These are phyloP conservation scores for Notothenia coriiceps DNA, from an alignment of 2,113 vertebrate genomes.

Conservation along the genomic window DNA sequence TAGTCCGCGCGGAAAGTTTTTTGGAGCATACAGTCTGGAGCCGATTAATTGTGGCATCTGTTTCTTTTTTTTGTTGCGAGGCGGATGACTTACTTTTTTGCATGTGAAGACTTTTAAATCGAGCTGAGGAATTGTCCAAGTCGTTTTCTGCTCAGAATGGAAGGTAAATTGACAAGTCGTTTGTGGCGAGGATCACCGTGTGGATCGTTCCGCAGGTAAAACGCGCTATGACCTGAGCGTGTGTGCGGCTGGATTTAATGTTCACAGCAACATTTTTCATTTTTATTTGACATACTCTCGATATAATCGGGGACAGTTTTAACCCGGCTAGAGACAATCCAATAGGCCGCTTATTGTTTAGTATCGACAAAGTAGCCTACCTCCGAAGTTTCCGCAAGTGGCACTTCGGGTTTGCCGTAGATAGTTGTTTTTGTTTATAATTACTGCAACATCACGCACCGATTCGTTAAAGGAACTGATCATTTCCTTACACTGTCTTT, in stretches of 20 bases:
- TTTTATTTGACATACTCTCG: slow-evolving; percentile 22
- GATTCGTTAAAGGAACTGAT: slow-evolving; percentile 81
- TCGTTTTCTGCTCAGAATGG: slow-evolving; percentile 75
- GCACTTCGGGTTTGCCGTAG: slow-evolving; percentile 74
- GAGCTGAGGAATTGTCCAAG: slow-evolving; percentile 48
- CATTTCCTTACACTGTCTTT: slow-evolving; percentile 80
- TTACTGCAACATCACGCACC: slow-evolving; percentile 86
- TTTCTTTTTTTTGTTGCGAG: slow-evolving; percentile 22
- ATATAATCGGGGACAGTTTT: slow-evolving; percentile 12
- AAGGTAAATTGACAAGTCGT: slow-evolving; percentile 76
- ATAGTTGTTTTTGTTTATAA: slow-evolving; percentile 81
- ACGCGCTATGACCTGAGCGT: slow-evolving; percentile 63
- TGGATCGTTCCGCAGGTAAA: slow-evolving; percentile 83
- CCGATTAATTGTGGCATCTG: slow-evolving; percentile 53
- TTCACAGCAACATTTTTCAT: slow-evolving; percentile 8
- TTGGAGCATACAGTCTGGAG: slow-evolving; percentile 65
- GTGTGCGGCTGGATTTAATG: slow-evolving; percentile 60
- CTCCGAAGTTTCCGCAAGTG: slow-evolving; percentile 46
- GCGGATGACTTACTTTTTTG: slow-evolving; percentile 46
- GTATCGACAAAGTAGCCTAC: slow-evolving; percentile 40
- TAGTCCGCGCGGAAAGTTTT: slow-evolving; percentile 58
- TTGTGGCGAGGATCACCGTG: slow-evolving; percentile 76
- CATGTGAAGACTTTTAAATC: slow-evolving; percentile 45
- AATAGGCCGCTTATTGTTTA: slow-evolving; percentile 51
- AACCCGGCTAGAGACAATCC: slow-evolving; percentile 14